A percentile compares a stretch with the other conserved stretches of the same genome.
These are phyloP conservation scores for Lepeophtheirus nordmannii DNA, from an alignment of 2,888 invertebrate species.

Conservation along the genomic window DNA sequence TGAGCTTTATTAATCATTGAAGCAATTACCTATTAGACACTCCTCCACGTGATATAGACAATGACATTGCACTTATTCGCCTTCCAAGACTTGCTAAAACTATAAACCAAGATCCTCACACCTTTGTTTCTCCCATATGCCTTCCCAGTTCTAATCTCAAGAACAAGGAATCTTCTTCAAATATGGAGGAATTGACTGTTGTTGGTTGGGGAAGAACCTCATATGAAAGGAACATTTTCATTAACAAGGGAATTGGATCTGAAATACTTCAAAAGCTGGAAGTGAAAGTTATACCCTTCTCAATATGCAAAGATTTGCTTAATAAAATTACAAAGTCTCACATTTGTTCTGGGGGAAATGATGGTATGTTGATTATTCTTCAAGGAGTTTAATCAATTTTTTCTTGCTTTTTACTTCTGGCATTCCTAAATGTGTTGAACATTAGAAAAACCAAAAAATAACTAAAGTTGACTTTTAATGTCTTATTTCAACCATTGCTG, in stretches of 20 bases:
- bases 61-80: constrained; percentile 19
- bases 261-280: not conserved
- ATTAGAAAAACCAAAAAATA: no score
- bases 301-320: not conserved
- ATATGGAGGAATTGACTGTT: not conserved
- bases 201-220: constrained; percentile 13
- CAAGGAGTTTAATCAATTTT: no score
- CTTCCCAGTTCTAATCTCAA: not conserved
- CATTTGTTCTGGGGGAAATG: not conserved
- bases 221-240: not conserved
- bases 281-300: not conserved
- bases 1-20: not conserved
- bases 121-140: constrained; percentile 4
- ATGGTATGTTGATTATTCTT: not conserved
- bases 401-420: no score
- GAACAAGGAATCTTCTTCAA: not conserved
- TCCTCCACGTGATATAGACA: not conserved
- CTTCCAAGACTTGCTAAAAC: not conserved
- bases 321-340: not conserved
- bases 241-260: not conserved
- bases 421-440: no score
- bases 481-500: no score
- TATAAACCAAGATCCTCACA: not conserved
- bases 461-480: no score
- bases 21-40: not conserved